Conservation (phyloP, 2,113 vertebrate species). For the Thomomys bottae region DNA sequence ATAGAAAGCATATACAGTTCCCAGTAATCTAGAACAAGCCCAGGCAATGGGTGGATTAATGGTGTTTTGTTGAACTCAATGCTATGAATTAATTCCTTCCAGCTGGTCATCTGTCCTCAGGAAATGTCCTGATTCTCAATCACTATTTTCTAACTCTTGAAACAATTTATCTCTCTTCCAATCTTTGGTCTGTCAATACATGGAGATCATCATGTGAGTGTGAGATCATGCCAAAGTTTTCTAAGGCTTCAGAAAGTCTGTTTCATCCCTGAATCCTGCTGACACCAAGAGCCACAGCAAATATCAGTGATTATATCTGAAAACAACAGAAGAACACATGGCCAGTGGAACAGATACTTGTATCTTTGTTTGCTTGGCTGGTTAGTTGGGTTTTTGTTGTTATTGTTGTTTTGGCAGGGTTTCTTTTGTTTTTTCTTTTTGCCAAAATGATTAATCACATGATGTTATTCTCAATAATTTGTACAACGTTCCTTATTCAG, state of each 20-base stretch:
- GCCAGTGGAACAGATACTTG: not conserved
- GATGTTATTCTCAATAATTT: not conserved
- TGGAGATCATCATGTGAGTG: conserved; percentile 1
- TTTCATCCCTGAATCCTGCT: conserved; percentile 20
- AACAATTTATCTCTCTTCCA: conserved; percentile 38
- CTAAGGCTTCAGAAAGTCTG: not conserved
- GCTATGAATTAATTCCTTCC: conserved; percentile 58
- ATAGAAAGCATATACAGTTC: not conserved
- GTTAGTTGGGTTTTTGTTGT: not conserved
- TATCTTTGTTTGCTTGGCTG: not conserved
- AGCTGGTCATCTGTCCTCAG: conserved; percentile 33
- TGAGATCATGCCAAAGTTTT: not conserved
- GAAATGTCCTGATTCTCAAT: conserved; percentile 52
- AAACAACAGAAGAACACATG: not conserved
- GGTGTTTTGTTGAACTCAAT: conserved; percentile 16
- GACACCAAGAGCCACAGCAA: conserved; percentile 31
- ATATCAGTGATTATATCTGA: not conserved
- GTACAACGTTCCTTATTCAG: not conserved
- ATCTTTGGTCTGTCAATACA: conserved; percentile 21
- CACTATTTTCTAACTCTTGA: conserved; percentile 43
- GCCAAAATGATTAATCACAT: conserved; percentile 6
- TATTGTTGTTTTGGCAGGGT: not conserved
- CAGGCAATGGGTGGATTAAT: not conserved
- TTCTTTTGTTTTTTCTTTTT: not conserved
- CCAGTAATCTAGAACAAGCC: not conserved